Percentiles rank a stretch among this genome's conserved stretches.
Evolutionary conservation across 35 echinoderm and acorn worm species (phyloP).

Genomic region (Patiria miniata): DNA sequence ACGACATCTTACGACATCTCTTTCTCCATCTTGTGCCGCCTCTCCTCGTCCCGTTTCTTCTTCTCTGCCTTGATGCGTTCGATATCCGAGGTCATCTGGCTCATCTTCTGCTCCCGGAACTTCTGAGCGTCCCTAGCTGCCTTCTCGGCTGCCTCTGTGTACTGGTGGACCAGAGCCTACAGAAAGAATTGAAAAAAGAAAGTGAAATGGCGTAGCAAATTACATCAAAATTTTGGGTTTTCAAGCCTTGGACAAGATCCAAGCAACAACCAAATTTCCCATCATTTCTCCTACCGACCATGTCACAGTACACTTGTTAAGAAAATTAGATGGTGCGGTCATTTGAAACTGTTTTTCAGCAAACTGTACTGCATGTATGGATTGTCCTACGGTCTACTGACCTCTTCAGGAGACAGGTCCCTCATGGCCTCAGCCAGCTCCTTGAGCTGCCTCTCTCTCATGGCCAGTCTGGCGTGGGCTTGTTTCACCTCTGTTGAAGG

Average conservation of each 20-base stretch:
- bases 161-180: conserved; percentile 75
- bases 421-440: conserved; percentile 97
- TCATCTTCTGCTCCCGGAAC: conserved; percentile 88
- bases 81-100: conserved; percentile 66
- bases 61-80: conserved; percentile 92
- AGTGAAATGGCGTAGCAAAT: neutral
- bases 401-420: conserved; percentile 89
- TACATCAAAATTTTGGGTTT: too few species aligned
- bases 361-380: neutral
- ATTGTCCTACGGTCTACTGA: neutral
- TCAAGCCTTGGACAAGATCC: neutral
- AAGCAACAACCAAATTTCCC: too few species aligned
- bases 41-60: conserved; percentile 69
- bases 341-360: neutral
- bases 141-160: conserved; percentile 80
- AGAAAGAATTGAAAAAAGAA: neutral
- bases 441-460: conserved; percentile 82
- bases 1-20: conserved; percentile 66
- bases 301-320: too few species aligned
- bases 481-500: conserved; percentile 84
- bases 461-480: conserved; percentile 74
- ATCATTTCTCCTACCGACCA: too few species aligned
- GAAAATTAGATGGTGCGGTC: too few species aligned
- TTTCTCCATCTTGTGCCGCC: conserved; percentile 73
- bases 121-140: conserved; percentile 76